A percentile compares a stretch with the other conserved stretches of the same genome.
phyloP scores from a whole-genome alignment of 35 echinoderm and acorn worm species.

The Eucidaris tribuloides region DNA sequence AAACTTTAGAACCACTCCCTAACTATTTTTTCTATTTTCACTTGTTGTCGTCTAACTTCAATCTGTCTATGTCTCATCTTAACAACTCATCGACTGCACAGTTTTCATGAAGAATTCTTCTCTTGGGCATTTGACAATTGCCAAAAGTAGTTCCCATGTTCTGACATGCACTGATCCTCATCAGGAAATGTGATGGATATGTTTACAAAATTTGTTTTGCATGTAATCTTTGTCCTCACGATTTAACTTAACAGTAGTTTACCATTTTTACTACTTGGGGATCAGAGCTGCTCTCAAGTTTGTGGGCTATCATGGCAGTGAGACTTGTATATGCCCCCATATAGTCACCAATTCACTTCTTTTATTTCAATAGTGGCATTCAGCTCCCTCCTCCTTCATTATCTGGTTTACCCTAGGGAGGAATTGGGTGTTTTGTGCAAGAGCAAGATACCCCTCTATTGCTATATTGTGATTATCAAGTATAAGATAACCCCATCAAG shows the following conservation, averaged over 20 bases:
- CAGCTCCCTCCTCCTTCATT: background rate
- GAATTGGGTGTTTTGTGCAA: conserved; percentile 10
- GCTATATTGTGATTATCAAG: conserved; percentile 66
- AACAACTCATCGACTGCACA: conserved; percentile 35
- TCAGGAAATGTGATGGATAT: conserved; percentile 48
- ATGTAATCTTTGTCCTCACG: conserved; percentile 51
- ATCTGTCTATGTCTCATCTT: conserved; percentile 25
- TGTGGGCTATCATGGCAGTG: background rate
- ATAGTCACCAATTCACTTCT: background rate
- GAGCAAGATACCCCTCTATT: conserved; percentile 46
- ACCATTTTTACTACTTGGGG: background rate
- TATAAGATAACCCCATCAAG: conserved; percentile 39
- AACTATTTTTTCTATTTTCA: background rate
- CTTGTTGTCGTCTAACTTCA: background rate
- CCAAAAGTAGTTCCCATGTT: conserved; percentile 57
- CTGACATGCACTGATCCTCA: conserved; percentile 49
- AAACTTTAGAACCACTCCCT: conserved; percentile 30
- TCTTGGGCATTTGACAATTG: conserved; percentile 50
- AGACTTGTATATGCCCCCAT: background rate
- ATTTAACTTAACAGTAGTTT: conserved; percentile 46
- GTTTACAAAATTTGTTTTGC: conserved; percentile 44
- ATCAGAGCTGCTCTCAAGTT: background rate
- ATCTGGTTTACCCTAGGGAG: conserved; percentile 22
- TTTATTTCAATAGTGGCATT: conserved; percentile 2
- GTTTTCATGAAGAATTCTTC: conserved; percentile 28